Base-by-base conservation (phyloP, 2,888 invertebrate genomes). In the Pachymerium ferrugineum region DNA sequence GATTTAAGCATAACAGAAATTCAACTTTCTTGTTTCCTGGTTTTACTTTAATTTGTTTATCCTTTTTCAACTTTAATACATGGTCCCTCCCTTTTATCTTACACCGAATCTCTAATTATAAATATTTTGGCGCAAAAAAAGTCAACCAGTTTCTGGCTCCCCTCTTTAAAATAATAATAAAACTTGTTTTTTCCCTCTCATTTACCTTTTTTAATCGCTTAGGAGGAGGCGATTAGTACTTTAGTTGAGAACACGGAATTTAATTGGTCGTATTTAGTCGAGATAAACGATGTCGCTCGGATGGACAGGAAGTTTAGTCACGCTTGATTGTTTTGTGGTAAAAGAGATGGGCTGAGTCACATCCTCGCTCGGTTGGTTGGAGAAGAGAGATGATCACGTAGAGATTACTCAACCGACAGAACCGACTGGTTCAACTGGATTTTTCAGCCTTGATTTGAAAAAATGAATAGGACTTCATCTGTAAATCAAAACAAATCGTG, bases 281-380 rank as follows among this genome's bases (percentile, higher is more conserved):
- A 6, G 25, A 25, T 25, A 62, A 28, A 25, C 28, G 47, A 47
- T 25, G 47, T 62, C 62, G n/a, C n/a, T 62, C 28, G 25, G 62
- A 62, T 28, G 62, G 62, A 62, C 62, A 62, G 62, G 62, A 62
- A 62, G 25, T 62, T 62, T 62, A 62, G 62, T 62, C 62, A 62
- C 62, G 62, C 62, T 25, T 28, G 14, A 62, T 62, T 12, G 62
- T 62, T 62, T 62, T 25, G 25, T n/a, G 28, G 10, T 62, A 10
- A 62, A 62, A 62, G 28, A 62, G 28, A 28, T 28, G 25, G 62
- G 62, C 62, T 62, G 62, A 62, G 25, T 62, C 62, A 62, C 28
- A 62, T 62, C 62, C 62, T 62, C 62, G 62, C 25, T 62, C 62
- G 6, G 38, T 38, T 25, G 62, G 62, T 28, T 62, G 62, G 62